Base-by-base conservation (phyloP, 92 coral and sea anemone species). In the Galaxea fascicularis region DNA sequence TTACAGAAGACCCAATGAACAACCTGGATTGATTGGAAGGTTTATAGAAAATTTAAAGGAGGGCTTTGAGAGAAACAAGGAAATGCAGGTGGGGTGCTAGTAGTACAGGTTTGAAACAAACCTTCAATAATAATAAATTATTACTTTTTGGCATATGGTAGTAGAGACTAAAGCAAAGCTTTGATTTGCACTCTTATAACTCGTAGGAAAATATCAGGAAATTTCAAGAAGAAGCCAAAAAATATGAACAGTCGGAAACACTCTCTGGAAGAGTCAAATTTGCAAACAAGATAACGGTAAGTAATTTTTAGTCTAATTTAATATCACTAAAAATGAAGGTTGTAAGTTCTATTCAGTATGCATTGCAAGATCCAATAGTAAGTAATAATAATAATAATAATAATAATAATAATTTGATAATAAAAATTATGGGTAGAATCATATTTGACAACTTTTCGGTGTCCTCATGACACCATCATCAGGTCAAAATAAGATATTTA, bases 31-130 rank as follows among this genome's bases (percentile, higher is more conserved):
- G 44, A 64, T 94, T 71, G 99, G 99, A 79, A 84, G 93, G 68
- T 94, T 96, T 82, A 91, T 96, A 60, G 98, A 96, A 60, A 96
- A 96, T 83, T 81, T 96, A 66, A 96, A 92, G 65, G 94, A 96
- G 46, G 99, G 99, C 12, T 89, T 96, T 63, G 90, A 93, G 45
- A 74, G 97, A 74, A 95, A 96, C 79, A 96, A 96, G 76, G 98
- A 96, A 76, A 96, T 96, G 99, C 99, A 96, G 89, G 98, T 95
- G 8, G n/a, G n/a, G n/a, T n/a, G n/a, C n/a, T 10, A 28, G 9
- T 22, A 14, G 3, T 21, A 22, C 11, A 60, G 21, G 13, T 8
- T 49, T 35, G 41, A 35, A 35, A 35, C 41, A 35, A 35, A 35
- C 41, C 41, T 6, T 35, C 2, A 35, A 35, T 35, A 2, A 2